Evolutionary conservation across 2,113 vertebrate species (phyloP), one percentile per base, ranked within the genome.

Genomic region (Tautogolabrus adspersus): DNA sequence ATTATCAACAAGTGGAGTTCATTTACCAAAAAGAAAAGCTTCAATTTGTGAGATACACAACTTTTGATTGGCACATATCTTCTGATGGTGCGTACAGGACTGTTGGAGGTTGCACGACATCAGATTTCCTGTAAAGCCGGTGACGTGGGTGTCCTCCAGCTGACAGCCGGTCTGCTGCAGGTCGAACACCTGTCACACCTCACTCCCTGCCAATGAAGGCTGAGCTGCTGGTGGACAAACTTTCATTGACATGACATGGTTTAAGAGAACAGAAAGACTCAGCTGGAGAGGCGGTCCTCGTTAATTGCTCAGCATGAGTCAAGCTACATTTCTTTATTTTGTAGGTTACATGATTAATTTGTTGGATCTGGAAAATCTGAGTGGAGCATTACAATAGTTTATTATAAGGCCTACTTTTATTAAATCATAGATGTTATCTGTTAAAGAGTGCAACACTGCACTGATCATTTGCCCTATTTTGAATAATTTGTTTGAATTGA

Each of bases 111-210:
- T 60, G 75, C 42, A n/a, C 6, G 16, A 56, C 72, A 67, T 72
- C 34, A 82, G 51, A 77, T 75, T 69, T 72, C 30, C 64, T 34
- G 59, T 85, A 74, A 76, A 61, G 40, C 71, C 40, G n/a, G 52
- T 65, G 78, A 79, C 37, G 12, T 60, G 82, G 59, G 26, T 44
- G 65, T 79, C 63, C 54, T 77, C 58, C 52, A 49, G 57, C 68
- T 87, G 83, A 87, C 89, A 86, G 70, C 56, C 68, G 34, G 62
- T 86, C 75, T 75, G 81, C 57, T 58, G 79, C 65, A 73, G 63
- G 61, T 65, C 26, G 18, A 76, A 72, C 86, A 81, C 86, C 84
- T 87, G 79, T 87, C 86, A 85, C 79, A 57, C 70, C 54, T 82
- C 63, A 13, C 51, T 75, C 66, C 77, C 63, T 75, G 69, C 74